phyloP scores from a whole-genome alignment of 2,113 vertebrate genomes.

The Mystacornis crossleyi region DNA sequence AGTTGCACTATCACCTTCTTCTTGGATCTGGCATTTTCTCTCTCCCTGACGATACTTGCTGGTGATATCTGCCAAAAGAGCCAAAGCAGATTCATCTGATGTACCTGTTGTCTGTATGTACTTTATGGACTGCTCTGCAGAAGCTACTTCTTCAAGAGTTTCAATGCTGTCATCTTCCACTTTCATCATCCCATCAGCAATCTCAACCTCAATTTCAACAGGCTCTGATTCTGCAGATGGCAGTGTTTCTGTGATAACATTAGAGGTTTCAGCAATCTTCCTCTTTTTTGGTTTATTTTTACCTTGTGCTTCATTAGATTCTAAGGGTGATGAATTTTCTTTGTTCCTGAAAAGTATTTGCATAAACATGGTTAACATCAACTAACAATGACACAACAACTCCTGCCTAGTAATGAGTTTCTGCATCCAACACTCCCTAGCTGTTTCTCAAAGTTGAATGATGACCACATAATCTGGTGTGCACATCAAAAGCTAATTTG shows the following conservation, averaged over 20 bases:
- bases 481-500: not conserved
- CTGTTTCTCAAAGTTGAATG: not conserved
- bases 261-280: not conserved
- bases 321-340: constrained; percentile 72
- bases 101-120: constrained; percentile 79
- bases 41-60: constrained; percentile 96
- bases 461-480: not conserved
- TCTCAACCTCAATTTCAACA: constrained; percentile 74
- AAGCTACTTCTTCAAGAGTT: constrained; percentile 81
- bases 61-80: constrained; percentile 95
- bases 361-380: not conserved
- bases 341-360: constrained; percentile 79
- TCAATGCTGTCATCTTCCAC: constrained; percentile 84
- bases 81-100: constrained; percentile 93
- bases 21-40: constrained; percentile 76
- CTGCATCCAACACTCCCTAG: not conserved
- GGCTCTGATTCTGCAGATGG: not conserved
- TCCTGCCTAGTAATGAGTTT: not conserved
- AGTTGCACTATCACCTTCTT: constrained; percentile 71
- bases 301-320: constrained; percentile 63
- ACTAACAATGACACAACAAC: not conserved
- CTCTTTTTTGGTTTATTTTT: constrained; percentile 68
- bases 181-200: constrained; percentile 83
- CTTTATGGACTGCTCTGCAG: constrained; percentile 79
- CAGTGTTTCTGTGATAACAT: not conserved